Percentiles rank a stretch among this genome's conserved stretches.
phyloP scores from a whole-genome alignment of 1,140 invertebrate genomes.

The Dendroctonus valens region DNA sequence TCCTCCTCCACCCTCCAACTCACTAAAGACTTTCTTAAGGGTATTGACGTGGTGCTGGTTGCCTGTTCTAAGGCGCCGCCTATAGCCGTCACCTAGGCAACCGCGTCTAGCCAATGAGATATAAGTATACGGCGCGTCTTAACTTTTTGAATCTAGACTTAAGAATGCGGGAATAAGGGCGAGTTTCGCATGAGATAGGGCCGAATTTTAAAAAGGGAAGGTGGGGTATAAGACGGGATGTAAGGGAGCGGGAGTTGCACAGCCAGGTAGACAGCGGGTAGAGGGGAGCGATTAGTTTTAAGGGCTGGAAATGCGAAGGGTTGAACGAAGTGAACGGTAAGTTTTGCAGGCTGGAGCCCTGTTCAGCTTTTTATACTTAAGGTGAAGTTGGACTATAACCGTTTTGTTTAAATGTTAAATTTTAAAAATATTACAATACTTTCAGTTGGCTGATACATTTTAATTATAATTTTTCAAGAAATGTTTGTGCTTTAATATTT shows the following conservation, averaged over 20 bases:
- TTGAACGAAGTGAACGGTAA: conserved; percentile 5
- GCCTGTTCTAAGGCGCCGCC: conserved; percentile 32
- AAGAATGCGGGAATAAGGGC: conserved; percentile 34
- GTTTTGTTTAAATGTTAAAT: too few relatives aligned
- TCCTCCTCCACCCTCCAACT: conserved; percentile 7
- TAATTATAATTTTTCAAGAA: too few relatives aligned
- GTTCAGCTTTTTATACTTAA: background rate
- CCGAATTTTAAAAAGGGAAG: conserved; percentile 24
- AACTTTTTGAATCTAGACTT: conserved; percentile 32
- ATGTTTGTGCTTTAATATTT: too few relatives aligned
- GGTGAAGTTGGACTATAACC: too few relatives aligned
- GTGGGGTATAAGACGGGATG: conserved; percentile 22
- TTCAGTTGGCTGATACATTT: too few relatives aligned
- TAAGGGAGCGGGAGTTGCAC: conserved; percentile 7
- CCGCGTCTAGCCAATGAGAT: conserved; percentile 34
- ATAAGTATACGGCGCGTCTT: conserved; percentile 33
- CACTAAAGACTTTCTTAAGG: conserved; percentile 27
- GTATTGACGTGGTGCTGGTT: conserved; percentile 28
- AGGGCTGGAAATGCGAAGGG: conserved; percentile 13
- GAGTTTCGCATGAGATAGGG: conserved; percentile 32
- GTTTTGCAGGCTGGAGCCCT: conserved; percentile 15
- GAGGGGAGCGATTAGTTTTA: conserved; percentile 11
- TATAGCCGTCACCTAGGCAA: conserved; percentile 30
- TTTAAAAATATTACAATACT: too few relatives aligned
- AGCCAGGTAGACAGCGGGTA: conserved; percentile 1